A percentile compares a stretch with the other conserved stretches of the same genome.
phyloP scores from a whole-genome alignment of 2,797 vertebrate genomes.

The Tangara arthus region DNA sequence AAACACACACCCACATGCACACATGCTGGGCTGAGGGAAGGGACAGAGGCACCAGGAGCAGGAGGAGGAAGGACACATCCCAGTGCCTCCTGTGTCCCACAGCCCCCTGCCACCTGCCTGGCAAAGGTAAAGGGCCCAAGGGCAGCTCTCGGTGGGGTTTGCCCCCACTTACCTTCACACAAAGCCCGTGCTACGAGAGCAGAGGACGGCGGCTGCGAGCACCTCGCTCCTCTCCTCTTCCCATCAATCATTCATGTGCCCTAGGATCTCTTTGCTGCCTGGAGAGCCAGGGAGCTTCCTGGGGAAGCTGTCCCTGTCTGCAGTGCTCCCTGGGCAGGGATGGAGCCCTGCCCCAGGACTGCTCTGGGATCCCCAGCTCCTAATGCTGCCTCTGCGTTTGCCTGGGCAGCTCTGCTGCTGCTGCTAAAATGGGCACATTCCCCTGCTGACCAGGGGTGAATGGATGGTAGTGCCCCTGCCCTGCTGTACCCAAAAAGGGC shows the following conservation, averaged over 20 bases:
- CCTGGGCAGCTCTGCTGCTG: fast-evolving
- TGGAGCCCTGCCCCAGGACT: background rate
- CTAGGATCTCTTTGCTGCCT: background rate
- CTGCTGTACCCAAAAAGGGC: background rate
- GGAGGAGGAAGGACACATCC: background rate
- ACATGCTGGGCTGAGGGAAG: conserved; percentile 22
- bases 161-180: conserved; percentile 18
- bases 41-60: background rate
- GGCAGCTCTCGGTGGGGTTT: background rate
- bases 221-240: background rate
- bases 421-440: background rate
- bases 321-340: background rate
- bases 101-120: background rate
- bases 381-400: background rate
- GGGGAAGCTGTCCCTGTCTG: background rate
- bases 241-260: conserved; percentile 56
- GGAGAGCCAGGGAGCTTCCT: background rate
- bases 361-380: background rate
- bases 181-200: background rate
- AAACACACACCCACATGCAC: conserved; percentile 16
- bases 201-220: background rate
- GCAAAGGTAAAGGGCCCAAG: background rate
- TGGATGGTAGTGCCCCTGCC: background rate
- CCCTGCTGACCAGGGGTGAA: background rate
- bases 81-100: background rate